phyloP scores from a whole-genome alignment of 64 coral and sea anemone species.

The Exaiptasia diaphana region DNA sequence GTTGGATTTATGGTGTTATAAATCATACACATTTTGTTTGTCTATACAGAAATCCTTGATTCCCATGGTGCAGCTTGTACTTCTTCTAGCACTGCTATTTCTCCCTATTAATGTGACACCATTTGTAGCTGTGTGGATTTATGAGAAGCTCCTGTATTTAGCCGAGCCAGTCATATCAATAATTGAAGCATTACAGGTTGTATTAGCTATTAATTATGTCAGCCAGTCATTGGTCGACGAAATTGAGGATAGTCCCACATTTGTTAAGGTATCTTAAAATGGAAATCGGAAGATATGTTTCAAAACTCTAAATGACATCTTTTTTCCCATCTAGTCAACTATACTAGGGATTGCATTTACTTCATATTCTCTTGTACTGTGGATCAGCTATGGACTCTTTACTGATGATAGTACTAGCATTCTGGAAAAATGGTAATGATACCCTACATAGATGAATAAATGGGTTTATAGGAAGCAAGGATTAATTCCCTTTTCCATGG shows the following conservation, averaged over 20 bases:
- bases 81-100: slow-evolving; percentile 41
- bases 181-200: slow-evolving; percentile 42
- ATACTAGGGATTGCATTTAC: slow-evolving; percentile 27
- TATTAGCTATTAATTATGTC: slow-evolving; percentile 39
- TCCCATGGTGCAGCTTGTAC: slow-evolving; percentile 59
- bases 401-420: slow-evolving; percentile 5
- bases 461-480: no score
- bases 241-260: slow-evolving; percentile 54
- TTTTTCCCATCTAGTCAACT: not conserved
- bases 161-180: slow-evolving; percentile 49
- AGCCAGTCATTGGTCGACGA: slow-evolving; percentile 60
- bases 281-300: not conserved
- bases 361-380: not conserved
- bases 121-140: slow-evolving; percentile 56
- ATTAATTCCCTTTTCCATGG: no score
- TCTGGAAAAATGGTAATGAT: slow-evolving; percentile 30
- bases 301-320: not conserved
- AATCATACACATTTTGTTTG: not conserved
- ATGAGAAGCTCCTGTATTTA: slow-evolving; percentile 57
- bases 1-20: not conserved
- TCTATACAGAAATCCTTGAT: slow-evolving; percentile 48
- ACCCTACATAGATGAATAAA: no score
- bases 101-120: slow-evolving; percentile 57
- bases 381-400: slow-evolving; percentile 22
- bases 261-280: slow-evolving; percentile 48